Base-by-base conservation (phyloP, 2,888 invertebrate species). In the Dioctria rufipes region DNA sequence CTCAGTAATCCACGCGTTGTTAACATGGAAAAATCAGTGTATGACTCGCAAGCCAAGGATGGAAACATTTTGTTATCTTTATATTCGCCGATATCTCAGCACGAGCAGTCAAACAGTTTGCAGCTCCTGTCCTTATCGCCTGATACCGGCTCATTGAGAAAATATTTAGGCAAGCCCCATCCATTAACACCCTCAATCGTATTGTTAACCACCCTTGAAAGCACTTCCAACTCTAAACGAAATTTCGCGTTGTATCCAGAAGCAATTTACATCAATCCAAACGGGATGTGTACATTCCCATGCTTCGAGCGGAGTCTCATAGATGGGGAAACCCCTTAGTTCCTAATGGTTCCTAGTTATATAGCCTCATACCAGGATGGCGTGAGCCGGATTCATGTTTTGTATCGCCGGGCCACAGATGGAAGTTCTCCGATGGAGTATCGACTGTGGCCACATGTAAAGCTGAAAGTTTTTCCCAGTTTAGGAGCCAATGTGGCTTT, bases 151-250 rank as follows among this genome's bases (percentile, higher is more conserved):
- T 63, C 77, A 63, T 77, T 77, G 77, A 77, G 77, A 77, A 77
- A 77, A 77, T 77, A 77, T 77, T 77, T 77, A 77, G 77, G 77
- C 63, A 77, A 13, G 77, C 77, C 61, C 77, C 77, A 77, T 77
- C 77, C 63, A 77, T 77, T 77, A 77, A 77, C 77, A 77, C 77
- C 77, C 77, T 77, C 77, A 63, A 77, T 77, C 77, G 77, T 63
- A 77, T 77, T 77, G 77, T 77, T 77, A 77, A 77, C 77, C 77
- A 77, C 77, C 77, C 77, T 77, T 77, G 77, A 77, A 61, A 77
- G 77, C 77, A 77, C 77, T 77, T 25, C 63, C 49, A 63, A 63
- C 77, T 61, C 77, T 77, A 77, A 77, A 77, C 77, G 77, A 77
- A 77, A 67, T 78, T 67, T 37, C 78, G 67, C 78, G 78, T 78